phyloP scores from a whole-genome alignment of 2,113 vertebrate species.

The Symphodus melops region DNA sequence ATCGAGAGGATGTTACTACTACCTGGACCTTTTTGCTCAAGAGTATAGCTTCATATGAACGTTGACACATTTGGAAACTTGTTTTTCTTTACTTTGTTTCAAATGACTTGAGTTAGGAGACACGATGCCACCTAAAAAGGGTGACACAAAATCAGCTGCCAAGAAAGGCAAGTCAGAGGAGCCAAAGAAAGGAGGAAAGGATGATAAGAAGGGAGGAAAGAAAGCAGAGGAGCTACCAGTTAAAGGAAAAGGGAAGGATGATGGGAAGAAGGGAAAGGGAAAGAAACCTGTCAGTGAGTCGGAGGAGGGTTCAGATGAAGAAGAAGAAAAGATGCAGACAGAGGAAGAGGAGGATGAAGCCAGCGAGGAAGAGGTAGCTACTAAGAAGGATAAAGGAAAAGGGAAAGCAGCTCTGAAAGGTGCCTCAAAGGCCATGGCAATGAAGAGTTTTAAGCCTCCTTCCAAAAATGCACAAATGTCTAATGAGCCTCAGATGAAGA shows the following conservation, averaged over 20 bases:
- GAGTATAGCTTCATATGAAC: background rate
- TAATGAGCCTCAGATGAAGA: constrained; percentile 60
- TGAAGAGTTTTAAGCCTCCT: constrained; percentile 82
- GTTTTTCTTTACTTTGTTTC: constrained; percentile 35
- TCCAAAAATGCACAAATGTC: constrained; percentile 62
- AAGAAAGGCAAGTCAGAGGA: constrained; percentile 81
- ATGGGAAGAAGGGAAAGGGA: constrained; percentile 85
- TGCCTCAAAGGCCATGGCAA: constrained; percentile 79
- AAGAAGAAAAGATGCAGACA: constrained; percentile 80
- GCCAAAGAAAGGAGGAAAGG: constrained; percentile 73
- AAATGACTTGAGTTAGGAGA: constrained; percentile 68
- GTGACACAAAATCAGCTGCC: constrained; percentile 73
- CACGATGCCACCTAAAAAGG: constrained; percentile 88
- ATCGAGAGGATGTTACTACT: constrained; percentile 32
- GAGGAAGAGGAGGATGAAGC: constrained; percentile 74
- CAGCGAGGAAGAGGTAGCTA: constrained; percentile 77
- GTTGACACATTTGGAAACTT: constrained; percentile 22
- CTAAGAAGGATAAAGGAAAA: constrained; percentile 82
- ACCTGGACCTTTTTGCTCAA: constrained; percentile 32
- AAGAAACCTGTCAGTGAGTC: constrained; percentile 87
- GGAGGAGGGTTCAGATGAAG: constrained; percentile 88
- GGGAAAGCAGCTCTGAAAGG: constrained; percentile 79
- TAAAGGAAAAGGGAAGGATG: constrained; percentile 85
- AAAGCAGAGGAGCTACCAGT: constrained; percentile 73
- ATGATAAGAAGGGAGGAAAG: constrained; percentile 80